Conservation (phyloP, 2,888 invertebrate genomes). For the Pimpla rufipes region DNA sequence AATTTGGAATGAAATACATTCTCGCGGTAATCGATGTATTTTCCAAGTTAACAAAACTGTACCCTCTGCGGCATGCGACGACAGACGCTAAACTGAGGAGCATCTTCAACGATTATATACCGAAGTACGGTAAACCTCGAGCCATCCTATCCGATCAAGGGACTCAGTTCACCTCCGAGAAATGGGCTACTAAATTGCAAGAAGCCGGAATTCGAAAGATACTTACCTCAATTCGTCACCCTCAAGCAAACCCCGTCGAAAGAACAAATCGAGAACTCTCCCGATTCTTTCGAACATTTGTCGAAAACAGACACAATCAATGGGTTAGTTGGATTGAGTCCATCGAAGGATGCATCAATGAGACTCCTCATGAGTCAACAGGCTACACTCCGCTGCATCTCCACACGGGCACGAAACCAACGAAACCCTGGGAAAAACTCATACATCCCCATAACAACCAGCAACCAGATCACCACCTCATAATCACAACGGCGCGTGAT, state of each 20-base stretch:
- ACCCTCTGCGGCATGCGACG: not conserved
- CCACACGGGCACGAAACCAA: not conserved
- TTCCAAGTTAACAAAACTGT: no score
- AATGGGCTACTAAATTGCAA: conserved; percentile 31
- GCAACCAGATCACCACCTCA: not conserved
- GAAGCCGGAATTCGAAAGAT: conserved; percentile 6
- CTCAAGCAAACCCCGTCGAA: conserved; percentile 52
- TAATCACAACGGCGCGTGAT: not conserved
- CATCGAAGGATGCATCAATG: not conserved
- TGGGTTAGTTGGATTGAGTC: not conserved
- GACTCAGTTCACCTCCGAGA: conserved; percentile 41
- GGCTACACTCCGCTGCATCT: not conserved
- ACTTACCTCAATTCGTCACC: conserved; percentile 50
- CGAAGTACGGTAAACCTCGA: no score
- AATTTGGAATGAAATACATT: no score
- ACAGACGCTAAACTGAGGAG: no score
- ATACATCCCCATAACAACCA: not conserved
- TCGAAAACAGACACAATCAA: not conserved
- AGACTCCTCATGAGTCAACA: not conserved
- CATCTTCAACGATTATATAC: no score
- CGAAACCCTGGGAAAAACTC: not conserved
- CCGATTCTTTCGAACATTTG: not conserved
- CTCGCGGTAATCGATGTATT: no score
- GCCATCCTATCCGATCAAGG: conserved; percentile 31
- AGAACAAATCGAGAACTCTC: conserved; percentile 39